Base-by-base conservation (phyloP, 2,113 vertebrate genomes). In the Myotis davidii region DNA sequence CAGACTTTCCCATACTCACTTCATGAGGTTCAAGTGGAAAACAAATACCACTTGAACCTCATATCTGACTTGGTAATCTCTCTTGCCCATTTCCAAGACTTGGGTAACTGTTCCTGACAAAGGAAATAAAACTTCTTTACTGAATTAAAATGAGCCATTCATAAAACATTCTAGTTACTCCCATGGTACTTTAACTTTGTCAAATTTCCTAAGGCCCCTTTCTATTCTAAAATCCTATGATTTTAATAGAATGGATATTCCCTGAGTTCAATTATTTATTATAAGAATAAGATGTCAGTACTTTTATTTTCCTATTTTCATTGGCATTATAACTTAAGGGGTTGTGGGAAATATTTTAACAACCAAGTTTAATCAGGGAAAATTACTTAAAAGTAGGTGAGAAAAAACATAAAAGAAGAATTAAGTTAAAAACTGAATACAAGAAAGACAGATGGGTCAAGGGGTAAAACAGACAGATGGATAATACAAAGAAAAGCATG, bases 391-490 rank as follows among this genome's bases (percentile, higher is more conserved):
- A 92, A 82, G 50, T 5, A 76, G 32, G 9, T 52, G 5, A 86
- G 21, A 29, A 95, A 77, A 95, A 54, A 95, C 65, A 77, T 52
- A 78, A 45, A 94, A 6, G n/a, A 87, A 39, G 17, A 84, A 74
- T 42, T 65, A 88, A 89, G 6, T 56, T 90, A 42, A 76, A 85
- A 91, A 48, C 10, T 45, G 18, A 92, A 65, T 91, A 65, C 39
- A 82, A 73, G 56, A 92, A 76, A 85, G 59, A 34, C 4, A 52
- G 14, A 64, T n/a, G n/a, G 14, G 9, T 34, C 16, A 82, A 9
- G 10, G 14, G 10, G 0, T 83, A 42, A 72, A 73, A 73, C 25
- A 89, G 39, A 54, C 16, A 91, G 10, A 14, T 12, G 29, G 34
- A 32, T 85, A 61, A 82, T 56, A 54, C 72, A 18, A 50, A 84